Evolutionary conservation across 53 echinoderm and acorn worm genomes (phyloP).

Genomic region (Paracentrotus lividus): DNA sequence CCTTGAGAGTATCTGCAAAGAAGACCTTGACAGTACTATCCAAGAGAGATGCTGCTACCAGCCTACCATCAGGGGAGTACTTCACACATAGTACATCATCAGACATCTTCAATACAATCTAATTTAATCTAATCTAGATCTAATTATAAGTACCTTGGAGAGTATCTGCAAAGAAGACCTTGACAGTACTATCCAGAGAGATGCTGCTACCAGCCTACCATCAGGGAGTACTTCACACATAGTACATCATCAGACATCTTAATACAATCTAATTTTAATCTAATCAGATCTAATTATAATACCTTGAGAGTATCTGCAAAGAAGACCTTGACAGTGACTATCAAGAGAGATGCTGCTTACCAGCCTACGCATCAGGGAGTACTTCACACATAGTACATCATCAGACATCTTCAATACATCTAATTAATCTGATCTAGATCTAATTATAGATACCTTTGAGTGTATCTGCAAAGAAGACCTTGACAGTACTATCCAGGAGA

Average conservation of each 20-base stretch:
- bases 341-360: conserved; percentile 89
- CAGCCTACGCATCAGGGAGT: conserved; percentile 85
- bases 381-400: conserved; percentile 95
- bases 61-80: conserved; percentile 88
- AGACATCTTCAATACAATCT: conserved; percentile 94
- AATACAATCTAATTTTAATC: too few relatives aligned
- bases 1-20: conserved; percentile 94
- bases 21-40: conserved; percentile 97
- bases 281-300: too few relatives aligned
- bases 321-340: conserved; percentile 95
- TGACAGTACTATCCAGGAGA: conserved; percentile 92
- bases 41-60: conserved; percentile 88
- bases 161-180: conserved; percentile 96
- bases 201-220: conserved; percentile 87
- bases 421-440: too few relatives aligned
- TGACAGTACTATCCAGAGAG: conserved; percentile 95
- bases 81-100: conserved; percentile 97
- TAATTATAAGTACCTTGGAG: conserved; percentile 78
- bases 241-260: conserved; percentile 98
- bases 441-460: too few relatives aligned
- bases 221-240: conserved; percentile 93
- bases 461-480: conserved; percentile 96
- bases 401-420: conserved; percentile 99
- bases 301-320: conserved; percentile 93
- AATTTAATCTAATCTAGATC: too few relatives aligned